These are phyloP conservation scores for Laothoe populi DNA, from an alignment of 2,888 invertebrate species.

Conservation along the genomic window DNA sequence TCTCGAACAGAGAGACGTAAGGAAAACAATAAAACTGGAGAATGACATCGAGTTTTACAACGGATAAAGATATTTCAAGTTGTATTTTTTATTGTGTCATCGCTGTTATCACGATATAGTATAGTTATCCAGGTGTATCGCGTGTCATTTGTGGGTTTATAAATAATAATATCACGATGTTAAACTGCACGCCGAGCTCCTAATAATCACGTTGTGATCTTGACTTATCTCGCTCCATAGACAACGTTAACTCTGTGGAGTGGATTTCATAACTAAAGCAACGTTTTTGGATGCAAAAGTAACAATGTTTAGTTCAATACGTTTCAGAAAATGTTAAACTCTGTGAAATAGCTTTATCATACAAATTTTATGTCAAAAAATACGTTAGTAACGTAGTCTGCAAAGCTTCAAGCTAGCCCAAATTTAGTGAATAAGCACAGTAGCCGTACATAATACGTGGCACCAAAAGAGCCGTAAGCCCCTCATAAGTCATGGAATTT, in stretches of 20 bases:
- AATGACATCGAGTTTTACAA: background rate
- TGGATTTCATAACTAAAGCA: background rate
- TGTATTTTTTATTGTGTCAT: constrained; percentile 12
- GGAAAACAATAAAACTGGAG: background rate
- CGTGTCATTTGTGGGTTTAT: constrained; percentile 13
- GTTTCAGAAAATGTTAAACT: too few species aligned
- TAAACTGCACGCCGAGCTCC: constrained; percentile 3
- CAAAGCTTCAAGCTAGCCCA: too few species aligned
- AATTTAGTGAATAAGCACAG: too few species aligned
- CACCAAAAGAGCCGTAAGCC: too few species aligned
- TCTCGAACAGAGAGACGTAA: constrained; percentile 2
- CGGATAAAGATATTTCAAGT: constrained; percentile 4
- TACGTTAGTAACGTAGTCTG: too few species aligned
- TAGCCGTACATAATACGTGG: too few species aligned
- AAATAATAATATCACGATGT: constrained; percentile 10
- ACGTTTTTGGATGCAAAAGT: background rate
- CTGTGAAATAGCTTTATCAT: too few species aligned
- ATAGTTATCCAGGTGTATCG: background rate
- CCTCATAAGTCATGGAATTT: too few species aligned
- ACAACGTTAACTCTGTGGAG: background rate
- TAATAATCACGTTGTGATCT: constrained; percentile 13
- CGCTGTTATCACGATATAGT: constrained; percentile 2
- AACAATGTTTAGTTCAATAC: too few species aligned
- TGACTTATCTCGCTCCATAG: background rate
- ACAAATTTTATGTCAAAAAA: too few species aligned